Evolutionary conservation across 2,797 vertebrate species (phyloP).

Genomic region (Anabas testudineus): DNA sequence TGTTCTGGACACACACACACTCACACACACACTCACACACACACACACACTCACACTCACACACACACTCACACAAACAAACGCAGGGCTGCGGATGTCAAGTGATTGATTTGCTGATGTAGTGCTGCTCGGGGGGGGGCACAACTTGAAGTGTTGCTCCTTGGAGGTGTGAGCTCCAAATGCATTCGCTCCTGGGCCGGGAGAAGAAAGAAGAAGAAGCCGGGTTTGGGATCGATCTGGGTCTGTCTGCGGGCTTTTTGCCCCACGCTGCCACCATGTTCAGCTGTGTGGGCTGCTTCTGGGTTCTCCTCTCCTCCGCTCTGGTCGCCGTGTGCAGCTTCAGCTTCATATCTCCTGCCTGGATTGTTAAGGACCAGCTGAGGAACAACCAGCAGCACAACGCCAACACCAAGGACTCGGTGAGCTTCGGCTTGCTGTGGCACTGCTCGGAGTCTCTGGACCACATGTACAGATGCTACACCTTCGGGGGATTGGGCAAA

Average conservation of each 20-base stretch:
- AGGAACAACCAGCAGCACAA: slow-evolving; percentile 60
- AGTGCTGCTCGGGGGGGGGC: slow-evolving; percentile 46
- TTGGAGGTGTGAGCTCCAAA: slow-evolving; percentile 82
- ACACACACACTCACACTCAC: background rate
- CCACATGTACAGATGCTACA: slow-evolving; percentile 88
- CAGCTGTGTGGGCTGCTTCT: slow-evolving; percentile 93
- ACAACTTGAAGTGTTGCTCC: slow-evolving; percentile 65
- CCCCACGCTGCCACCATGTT: slow-evolving; percentile 88
- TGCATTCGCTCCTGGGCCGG: slow-evolving; percentile 87
- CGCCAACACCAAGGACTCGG: slow-evolving; percentile 79
- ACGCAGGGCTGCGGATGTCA: slow-evolving; percentile 40
- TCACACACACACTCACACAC: background rate
- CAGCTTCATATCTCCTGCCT: slow-evolving; percentile 91
- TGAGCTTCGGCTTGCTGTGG: slow-evolving; percentile 92
- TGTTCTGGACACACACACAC: slow-evolving; percentile 45
- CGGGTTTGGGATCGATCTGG: slow-evolving; percentile 80
- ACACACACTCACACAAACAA: too few species aligned
- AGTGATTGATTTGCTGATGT: slow-evolving; percentile 52
- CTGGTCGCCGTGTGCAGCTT: slow-evolving; percentile 90
- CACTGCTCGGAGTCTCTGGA: slow-evolving; percentile 89
- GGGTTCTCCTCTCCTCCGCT: slow-evolving; percentile 91
- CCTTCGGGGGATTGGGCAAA: slow-evolving; percentile 88
- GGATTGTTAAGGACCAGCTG: slow-evolving; percentile 88
- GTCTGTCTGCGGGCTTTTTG: slow-evolving; percentile 78
- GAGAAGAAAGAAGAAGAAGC: slow-evolving; percentile 85